A percentile compares a stretch with the other conserved stretches of the same genome.
phyloP scores from a whole-genome alignment of 2,113 vertebrate genomes.

The Ciconia stormi region DNA sequence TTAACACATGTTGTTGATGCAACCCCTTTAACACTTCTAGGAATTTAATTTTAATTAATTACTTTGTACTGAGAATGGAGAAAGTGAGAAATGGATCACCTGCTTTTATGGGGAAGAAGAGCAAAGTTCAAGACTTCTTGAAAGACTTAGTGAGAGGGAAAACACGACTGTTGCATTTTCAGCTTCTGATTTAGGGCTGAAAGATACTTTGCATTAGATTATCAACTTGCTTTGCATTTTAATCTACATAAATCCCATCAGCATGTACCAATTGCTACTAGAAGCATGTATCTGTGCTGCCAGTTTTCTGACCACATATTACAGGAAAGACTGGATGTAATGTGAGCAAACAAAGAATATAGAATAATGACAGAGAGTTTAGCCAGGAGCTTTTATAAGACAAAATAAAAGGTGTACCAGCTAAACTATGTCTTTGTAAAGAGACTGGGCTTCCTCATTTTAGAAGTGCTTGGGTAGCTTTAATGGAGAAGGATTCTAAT shows the following conservation, averaged over 20 bases:
- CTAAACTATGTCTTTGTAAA: not conserved
- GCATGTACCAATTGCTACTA: not conserved
- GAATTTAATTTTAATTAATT: conserved; percentile 47
- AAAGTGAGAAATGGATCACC: not conserved
- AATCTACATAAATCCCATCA: conserved; percentile 1
- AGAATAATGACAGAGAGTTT: not conserved
- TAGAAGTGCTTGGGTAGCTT: conserved; percentile 16
- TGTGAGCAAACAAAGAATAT: not conserved
- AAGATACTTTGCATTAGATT: not conserved
- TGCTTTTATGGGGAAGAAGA: not conserved
- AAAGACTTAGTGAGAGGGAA: conserved; percentile 3
- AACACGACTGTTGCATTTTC: not conserved
- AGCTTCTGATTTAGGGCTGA: not conserved
- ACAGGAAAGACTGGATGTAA: not conserved
- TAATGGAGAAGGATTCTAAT: conserved; percentile 26
- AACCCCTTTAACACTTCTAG: conserved; percentile 1
- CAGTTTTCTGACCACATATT: not conserved
- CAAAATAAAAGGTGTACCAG: not conserved
- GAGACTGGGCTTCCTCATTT: not conserved
- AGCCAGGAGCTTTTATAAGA: not conserved
- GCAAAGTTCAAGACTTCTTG: not conserved
- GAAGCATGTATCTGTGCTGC: not conserved
- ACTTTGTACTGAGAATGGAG: not conserved
- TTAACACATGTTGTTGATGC: conserved; percentile 1
- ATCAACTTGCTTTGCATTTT: conserved; percentile 27